Conservation (phyloP, 2,888 invertebrate species). For the Kryphioiulus occultus region DNA sequence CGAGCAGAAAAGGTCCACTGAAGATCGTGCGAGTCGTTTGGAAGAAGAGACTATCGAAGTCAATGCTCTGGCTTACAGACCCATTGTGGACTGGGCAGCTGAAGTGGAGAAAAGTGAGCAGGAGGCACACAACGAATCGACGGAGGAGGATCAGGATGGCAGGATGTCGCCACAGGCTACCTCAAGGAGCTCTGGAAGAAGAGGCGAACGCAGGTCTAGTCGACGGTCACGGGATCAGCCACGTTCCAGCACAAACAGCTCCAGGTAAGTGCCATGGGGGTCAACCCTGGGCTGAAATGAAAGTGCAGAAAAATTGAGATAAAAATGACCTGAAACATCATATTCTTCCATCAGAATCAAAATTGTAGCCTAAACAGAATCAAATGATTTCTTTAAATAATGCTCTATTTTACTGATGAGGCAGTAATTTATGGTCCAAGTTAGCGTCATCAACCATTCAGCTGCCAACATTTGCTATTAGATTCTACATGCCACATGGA, state of each 20-base stretch:
- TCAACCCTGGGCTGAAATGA: too few species aligned
- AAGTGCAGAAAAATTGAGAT: too few species aligned
- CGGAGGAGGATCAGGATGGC: background rate
- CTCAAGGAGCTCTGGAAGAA: background rate
- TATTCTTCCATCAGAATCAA: too few species aligned
- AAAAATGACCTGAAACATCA: too few species aligned
- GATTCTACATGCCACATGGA: too few species aligned
- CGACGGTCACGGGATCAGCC: background rate
- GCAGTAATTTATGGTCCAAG: too few species aligned
- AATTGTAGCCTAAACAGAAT: too few species aligned
- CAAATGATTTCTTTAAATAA: too few species aligned
- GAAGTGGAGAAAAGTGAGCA: conserved; percentile 37
- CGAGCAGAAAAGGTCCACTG: background rate
- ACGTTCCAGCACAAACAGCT: background rate
- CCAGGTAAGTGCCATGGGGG: background rate
- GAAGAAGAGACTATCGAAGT: background rate
- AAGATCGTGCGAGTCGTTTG: background rate
- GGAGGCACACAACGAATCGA: background rate
- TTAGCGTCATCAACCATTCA: too few species aligned
- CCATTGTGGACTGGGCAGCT: conserved; percentile 27
- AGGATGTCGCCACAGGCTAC: background rate
- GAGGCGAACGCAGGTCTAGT: background rate
- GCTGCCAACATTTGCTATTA: too few species aligned
- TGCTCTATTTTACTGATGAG: too few species aligned
- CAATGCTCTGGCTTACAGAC: background rate